Evolutionary conservation across 2,888 invertebrate genomes (phyloP), one percentile per base, ranked within the genome.

Genomic region (Tachystola acroxantha): DNA sequence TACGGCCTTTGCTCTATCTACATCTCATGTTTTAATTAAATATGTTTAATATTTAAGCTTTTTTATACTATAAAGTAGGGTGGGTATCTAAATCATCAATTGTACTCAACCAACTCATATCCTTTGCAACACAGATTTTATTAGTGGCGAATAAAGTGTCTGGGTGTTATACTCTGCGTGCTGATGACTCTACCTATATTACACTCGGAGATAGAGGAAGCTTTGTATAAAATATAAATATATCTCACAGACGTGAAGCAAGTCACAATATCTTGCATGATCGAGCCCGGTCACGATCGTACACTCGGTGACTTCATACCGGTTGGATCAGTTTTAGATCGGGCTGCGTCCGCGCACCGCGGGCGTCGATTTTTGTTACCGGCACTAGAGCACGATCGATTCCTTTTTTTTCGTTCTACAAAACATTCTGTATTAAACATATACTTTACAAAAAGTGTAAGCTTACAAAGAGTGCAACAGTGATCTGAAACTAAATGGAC

Each of bases 251-350:
- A 28, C 39, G 46, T 37, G 67, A 64, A 63, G 64, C 58, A 35
- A 45, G 66, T 32, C 34, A 40, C 60, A 48, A 40, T 50, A 45
- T 48, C 49, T 41, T 36, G 54, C 48, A 51, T 55, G 57, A 59
- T 64, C 59, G 54, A 52, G 57, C 48, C 56, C 61, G 71, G 72
- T 65, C 66, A 65, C 65, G 72, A 63, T 51, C 61, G 57, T 54
- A 57, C 48, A 50, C 53, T 50, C 35, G 45, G 49, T 51, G 51
- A 66, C 79, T 81, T 80, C 80, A 73, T 51, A 80, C 82, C 72
- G 72, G 85, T 85, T 74, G 59, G 85, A 61, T 79, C 80, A 84
- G 84, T 85, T 81, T 76, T 71, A 74, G 70, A 64, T 62, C 61
- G 64, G 60, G 57, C 62, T 64, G 82, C 74, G 75, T 72, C 53